phyloP scores from a whole-genome alignment of 2,888 invertebrate genomes.

The Archaeoteleia sp. region DNA sequence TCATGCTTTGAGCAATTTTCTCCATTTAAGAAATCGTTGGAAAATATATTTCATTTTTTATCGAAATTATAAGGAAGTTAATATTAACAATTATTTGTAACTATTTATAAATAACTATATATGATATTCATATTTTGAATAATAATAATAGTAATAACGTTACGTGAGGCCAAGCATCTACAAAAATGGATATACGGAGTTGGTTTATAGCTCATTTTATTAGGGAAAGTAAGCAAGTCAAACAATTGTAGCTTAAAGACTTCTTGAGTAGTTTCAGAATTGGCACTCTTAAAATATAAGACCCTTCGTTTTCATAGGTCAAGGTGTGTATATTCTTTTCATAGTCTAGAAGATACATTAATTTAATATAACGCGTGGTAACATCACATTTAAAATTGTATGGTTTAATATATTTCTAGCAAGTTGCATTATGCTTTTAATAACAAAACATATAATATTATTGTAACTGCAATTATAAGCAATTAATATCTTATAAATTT shows the following conservation, averaged over 20 bases:
- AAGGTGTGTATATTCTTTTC: constrained; percentile 7
- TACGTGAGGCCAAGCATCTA: constrained; percentile 10
- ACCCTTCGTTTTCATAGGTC: constrained; percentile 6
- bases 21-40: constrained; percentile 9
- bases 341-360: too few relatives aligned
- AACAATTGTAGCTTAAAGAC: constrained; percentile 22
- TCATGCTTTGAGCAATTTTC: constrained; percentile 16
- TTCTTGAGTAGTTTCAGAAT: constrained; percentile 12
- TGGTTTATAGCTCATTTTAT: constrained; percentile 18
- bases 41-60: constrained; percentile 9
- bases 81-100: constrained; percentile 10
- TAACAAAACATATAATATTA: too few relatives aligned
- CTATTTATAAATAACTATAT: constrained; percentile 12
- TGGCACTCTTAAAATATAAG: constrained; percentile 8
- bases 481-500: too few relatives aligned
- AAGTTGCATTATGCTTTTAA: too few relatives aligned
- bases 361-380: too few relatives aligned
- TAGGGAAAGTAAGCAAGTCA: constrained; percentile 16
- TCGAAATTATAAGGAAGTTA: constrained; percentile 3
- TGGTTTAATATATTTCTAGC: too few relatives aligned
- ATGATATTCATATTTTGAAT: constrained; percentile 5
- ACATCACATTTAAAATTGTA: too few relatives aligned
- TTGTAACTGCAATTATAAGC: too few relatives aligned
- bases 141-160: constrained; percentile 14
- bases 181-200: constrained; percentile 12